These are phyloP conservation scores for Brachionus paranguensis DNA, from an alignment of 1,140 invertebrate genomes.

Conservation along the genomic window DNA sequence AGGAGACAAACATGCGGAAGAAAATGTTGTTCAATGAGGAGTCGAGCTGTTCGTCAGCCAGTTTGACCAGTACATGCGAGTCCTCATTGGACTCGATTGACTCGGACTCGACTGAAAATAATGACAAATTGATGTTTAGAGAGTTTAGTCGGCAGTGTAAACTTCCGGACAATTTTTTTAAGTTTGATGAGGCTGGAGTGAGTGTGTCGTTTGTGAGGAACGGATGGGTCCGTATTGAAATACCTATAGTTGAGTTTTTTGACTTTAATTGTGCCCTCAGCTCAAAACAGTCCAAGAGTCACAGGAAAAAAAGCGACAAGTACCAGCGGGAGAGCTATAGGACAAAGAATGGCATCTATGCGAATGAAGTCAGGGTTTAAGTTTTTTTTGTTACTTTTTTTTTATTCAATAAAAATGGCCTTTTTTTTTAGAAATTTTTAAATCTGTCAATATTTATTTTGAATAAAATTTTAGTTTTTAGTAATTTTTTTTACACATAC, in stretches of 20 bases:
- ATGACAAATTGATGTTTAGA: neutral
- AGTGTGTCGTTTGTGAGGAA: slow-evolving; percentile 19
- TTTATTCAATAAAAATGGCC: neutral
- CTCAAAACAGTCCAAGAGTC: neutral
- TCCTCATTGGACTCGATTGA: neutral
- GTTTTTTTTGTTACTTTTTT: neutral
- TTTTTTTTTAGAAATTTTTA: neutral
- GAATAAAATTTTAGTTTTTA: neutral
- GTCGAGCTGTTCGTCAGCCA: neutral
- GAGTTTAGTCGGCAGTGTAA: slow-evolving; percentile 9
- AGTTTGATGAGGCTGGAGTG: slow-evolving; percentile 20
- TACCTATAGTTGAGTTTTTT: slow-evolving; percentile 29
- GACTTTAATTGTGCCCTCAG: neutral
- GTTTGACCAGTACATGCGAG: neutral
- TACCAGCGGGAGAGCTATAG: neutral
- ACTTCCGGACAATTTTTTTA: slow-evolving; percentile 25
- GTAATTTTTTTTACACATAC: no score
- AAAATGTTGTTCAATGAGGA: neutral
- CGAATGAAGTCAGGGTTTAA: slow-evolving; percentile 22
- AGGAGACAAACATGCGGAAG: neutral
- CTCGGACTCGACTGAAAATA: neutral
- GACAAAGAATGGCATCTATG: neutral
- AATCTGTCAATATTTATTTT: neutral
- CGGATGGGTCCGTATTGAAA: slow-evolving; percentile 20
- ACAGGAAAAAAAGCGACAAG: neutral